These are phyloP conservation scores for Tridacna crocea DNA, from an alignment of 2,888 invertebrate genomes.

Conservation along the genomic window DNA sequence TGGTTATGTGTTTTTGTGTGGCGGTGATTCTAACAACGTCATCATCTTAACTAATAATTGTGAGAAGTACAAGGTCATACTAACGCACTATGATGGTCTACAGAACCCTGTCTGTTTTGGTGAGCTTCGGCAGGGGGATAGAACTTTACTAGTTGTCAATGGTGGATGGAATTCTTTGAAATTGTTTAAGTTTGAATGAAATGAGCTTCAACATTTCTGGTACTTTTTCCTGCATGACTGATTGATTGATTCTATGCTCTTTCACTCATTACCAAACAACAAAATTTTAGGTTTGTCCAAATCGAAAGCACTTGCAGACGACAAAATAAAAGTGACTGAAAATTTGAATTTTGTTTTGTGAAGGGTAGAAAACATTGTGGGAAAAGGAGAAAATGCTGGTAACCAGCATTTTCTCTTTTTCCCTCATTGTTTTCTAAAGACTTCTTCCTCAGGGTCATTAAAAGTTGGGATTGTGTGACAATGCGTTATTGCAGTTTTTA, in stretches of 20 bases:
- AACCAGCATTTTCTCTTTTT: too few species aligned
- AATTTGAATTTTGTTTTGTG: too few species aligned
- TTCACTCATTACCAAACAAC: neutral
- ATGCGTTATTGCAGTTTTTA: too few species aligned
- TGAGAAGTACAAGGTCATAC: neutral
- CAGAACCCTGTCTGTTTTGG: conserved; percentile 13
- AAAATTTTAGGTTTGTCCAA: too few species aligned
- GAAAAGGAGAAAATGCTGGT: too few species aligned
- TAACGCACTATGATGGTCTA: neutral
- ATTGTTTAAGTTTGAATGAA: neutral
- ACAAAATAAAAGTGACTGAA: too few species aligned
- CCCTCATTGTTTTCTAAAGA: too few species aligned
- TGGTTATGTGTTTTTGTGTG: conserved; percentile 13
- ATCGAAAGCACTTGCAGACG: too few species aligned
- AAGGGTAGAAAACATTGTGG: too few species aligned
- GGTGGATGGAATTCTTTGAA: neutral
- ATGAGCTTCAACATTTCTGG: too few species aligned
- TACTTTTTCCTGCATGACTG: neutral
- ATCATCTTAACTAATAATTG: conserved; percentile 8
- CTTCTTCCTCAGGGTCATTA: too few species aligned
- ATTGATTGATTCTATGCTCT: neutral
- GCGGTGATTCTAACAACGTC: conserved; percentile 12
- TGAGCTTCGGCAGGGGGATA: neutral
- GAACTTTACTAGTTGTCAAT: neutral
- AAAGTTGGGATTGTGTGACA: too few species aligned